These are phyloP conservation scores for Drosophila pandora DNA, from an alignment of 1,140 invertebrate genomes.

Conservation along the genomic window DNA sequence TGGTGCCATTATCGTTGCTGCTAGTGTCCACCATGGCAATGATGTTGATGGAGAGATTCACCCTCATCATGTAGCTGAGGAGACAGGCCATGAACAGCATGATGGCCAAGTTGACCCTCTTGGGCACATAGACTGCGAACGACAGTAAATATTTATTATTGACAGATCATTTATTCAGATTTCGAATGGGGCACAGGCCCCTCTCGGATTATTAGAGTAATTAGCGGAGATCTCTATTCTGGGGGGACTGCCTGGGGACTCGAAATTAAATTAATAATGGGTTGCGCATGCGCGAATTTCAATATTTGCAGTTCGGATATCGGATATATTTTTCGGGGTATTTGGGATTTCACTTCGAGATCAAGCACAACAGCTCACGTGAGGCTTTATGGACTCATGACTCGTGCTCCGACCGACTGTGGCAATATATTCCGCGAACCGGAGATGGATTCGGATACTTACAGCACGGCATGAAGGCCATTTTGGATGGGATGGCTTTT, in stretches of 20 bases:
- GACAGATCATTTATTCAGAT: slow-evolving; percentile 15
- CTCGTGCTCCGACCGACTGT: background rate
- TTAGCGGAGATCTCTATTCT: slow-evolving; percentile 33
- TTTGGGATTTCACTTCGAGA: slow-evolving; percentile 36
- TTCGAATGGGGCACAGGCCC: slow-evolving; percentile 18
- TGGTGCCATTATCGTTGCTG: slow-evolving; percentile 54
- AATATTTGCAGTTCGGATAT: slow-evolving; percentile 47
- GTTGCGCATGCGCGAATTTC: slow-evolving; percentile 51
- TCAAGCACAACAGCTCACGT: slow-evolving; percentile 34
- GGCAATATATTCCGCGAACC: slow-evolving; percentile 25
- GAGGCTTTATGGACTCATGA: slow-evolving; percentile 48
- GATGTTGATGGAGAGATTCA: slow-evolving; percentile 90
- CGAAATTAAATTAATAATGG: slow-evolving; percentile 34
- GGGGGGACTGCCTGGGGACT: slow-evolving; percentile 3
- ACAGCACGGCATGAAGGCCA: slow-evolving; percentile 77
- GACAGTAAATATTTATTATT: slow-evolving; percentile 53
- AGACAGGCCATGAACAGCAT: slow-evolving; percentile 90
- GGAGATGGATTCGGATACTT: slow-evolving; percentile 49
- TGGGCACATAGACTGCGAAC: slow-evolving; percentile 72
- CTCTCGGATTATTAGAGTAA: slow-evolving; percentile 46
- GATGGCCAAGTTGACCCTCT: slow-evolving; percentile 85
- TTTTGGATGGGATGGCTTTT: slow-evolving; percentile 59
- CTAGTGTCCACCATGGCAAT: slow-evolving; percentile 88
- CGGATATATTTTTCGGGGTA: slow-evolving; percentile 19
- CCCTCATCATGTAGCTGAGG: slow-evolving; percentile 89